Conservation (phyloP, 2,797 vertebrate species). For the Chlorospingus flavigularis region DNA sequence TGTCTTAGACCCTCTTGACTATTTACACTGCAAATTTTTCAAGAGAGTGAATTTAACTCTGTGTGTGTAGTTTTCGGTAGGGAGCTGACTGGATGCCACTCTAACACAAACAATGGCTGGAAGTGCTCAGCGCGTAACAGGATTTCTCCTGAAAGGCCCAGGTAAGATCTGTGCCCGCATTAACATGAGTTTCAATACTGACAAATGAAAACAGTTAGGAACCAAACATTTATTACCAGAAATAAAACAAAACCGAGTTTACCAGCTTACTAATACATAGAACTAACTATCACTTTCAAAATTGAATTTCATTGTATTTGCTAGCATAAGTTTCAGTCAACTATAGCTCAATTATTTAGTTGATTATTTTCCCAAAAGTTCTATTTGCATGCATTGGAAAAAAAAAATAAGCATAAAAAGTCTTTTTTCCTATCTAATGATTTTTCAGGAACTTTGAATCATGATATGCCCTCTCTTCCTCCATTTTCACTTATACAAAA, state of each 20-base stretch:
- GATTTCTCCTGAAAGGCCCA: accelerated
- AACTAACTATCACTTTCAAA: neutral
- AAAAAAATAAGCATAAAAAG: neutral
- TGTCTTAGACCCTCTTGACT: neutral
- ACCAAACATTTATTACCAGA: neutral
- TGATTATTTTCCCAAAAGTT: neutral
- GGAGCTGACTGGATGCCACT: neutral
- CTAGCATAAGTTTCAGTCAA: neutral
- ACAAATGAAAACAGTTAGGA: neutral
- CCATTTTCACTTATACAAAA: neutral
- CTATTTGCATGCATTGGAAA: neutral
- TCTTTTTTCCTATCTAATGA: neutral
- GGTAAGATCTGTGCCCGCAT: neutral
- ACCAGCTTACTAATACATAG: neutral
- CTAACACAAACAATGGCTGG: neutral
- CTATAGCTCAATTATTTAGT: neutral
- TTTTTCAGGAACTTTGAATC: neutral
- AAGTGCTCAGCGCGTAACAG: neutral
- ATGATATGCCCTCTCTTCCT: neutral
- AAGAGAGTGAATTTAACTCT: neutral
- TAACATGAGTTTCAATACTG: neutral
- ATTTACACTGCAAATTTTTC: neutral
- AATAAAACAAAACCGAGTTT: neutral
- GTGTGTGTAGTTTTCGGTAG: neutral
- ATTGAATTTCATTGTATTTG: neutral